phyloP scores from a whole-genome alignment of 2,888 invertebrate genomes.

The Chrysina gloriosa region DNA sequence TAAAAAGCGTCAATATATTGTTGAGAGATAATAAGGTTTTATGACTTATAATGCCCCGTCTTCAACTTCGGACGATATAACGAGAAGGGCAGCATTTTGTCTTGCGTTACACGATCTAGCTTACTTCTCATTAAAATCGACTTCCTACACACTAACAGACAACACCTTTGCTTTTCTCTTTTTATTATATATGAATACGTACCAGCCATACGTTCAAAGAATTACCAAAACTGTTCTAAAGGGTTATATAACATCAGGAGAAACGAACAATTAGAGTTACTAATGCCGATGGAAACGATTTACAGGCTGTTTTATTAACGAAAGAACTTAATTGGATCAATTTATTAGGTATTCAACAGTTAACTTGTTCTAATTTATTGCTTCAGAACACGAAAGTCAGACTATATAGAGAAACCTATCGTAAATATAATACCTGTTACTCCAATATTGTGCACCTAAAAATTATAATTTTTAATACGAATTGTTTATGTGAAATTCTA shows the following conservation, averaged over 20 bases:
- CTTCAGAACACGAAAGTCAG: neutral
- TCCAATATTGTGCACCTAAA: too few relatives aligned
- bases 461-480: neutral
- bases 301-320: slow-evolving; percentile 11
- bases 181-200: neutral
- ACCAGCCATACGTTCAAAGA: neutral
- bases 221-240: slow-evolving; percentile 7
- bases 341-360: slow-evolving; percentile 29
- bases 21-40: slow-evolving; percentile 7
- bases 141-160: slow-evolving; percentile 21
- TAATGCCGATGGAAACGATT: slow-evolving; percentile 15
- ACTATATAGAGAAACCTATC: too few relatives aligned
- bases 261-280: neutral
- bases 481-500: too few relatives aligned
- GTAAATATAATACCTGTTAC: too few relatives aligned
- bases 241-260: slow-evolving; percentile 6
- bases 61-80: slow-evolving; percentile 7
- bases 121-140: slow-evolving; percentile 26
- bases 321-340: slow-evolving; percentile 23
- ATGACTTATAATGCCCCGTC: slow-evolving; percentile 26
- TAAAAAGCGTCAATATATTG: neutral
- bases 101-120: slow-evolving; percentile 14
- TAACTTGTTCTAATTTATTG: slow-evolving; percentile 14
- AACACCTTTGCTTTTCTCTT: neutral
- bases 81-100: slow-evolving; percentile 16